phyloP scores from a whole-genome alignment of 2,797 vertebrate species.

The Bradypodion ventrale region DNA sequence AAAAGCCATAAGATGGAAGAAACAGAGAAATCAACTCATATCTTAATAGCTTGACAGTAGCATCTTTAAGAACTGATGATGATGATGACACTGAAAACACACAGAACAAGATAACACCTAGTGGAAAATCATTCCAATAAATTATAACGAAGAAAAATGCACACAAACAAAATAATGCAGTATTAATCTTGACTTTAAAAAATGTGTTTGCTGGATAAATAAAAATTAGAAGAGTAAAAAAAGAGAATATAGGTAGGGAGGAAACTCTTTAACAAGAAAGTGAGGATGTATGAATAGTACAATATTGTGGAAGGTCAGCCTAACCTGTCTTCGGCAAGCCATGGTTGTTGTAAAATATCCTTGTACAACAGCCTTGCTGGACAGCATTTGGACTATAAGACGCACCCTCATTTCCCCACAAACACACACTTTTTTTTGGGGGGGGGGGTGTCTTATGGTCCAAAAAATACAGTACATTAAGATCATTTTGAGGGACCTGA shows the following conservation, averaged over 20 bases:
- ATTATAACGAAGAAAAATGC: background rate
- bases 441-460: no score
- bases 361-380: no score
- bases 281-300: background rate
- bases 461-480: no score
- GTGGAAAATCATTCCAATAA: background rate
- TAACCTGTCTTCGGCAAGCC: no score
- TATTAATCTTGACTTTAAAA: background rate
- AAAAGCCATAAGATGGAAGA: background rate
- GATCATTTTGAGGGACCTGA: background rate
- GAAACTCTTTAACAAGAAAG: background rate
- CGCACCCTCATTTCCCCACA: no score
- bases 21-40: background rate
- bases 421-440: no score
- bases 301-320: no score
- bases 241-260: no score
- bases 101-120: background rate
- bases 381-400: no score
- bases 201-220: no score
- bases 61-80: background rate
- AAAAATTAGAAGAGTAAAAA: background rate
- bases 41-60: background rate
- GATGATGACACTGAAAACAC: background rate
- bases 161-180: background rate
- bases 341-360: no score